Evolutionary conservation across 2,113 vertebrate species (phyloP).

Genomic region (Cyphomyrus plagiostoma): DNA sequence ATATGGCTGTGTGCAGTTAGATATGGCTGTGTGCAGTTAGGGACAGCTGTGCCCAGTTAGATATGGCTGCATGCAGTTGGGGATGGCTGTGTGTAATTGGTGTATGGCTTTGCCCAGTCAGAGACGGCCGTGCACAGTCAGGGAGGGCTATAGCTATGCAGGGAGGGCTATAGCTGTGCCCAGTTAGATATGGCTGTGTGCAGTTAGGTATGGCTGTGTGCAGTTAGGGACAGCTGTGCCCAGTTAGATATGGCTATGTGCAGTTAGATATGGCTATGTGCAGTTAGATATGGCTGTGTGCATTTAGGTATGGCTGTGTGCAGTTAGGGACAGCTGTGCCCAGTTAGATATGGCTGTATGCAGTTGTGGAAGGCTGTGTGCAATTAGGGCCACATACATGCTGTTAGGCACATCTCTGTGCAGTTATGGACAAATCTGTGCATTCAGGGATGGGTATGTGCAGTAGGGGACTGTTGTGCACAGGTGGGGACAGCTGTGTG

Average conservation of each 20-base stretch:
- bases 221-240: no score
- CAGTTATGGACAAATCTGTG: neutral
- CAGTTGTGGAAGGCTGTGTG: no score
- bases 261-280: no score
- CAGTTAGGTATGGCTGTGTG: no score
- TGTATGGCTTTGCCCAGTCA: neutral
- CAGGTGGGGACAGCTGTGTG: neutral
- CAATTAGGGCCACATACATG: neutral
- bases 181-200: no score
- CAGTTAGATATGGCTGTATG: no score
- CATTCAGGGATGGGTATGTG: neutral
- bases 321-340: no score
- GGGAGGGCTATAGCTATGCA: neutral
- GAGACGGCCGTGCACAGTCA: neutral
- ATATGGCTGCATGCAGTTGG: neutral
- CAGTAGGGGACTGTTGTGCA: neutral
- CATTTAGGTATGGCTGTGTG: no score
- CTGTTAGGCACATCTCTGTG: neutral
- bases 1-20: neutral
- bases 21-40: neutral
- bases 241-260: no score
- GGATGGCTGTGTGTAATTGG: neutral
- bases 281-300: no score
- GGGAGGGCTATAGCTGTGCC: no score
- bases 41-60: no score